phyloP scores from a whole-genome alignment of 2,888 invertebrate genomes.

The Aphidius colemani region DNA sequence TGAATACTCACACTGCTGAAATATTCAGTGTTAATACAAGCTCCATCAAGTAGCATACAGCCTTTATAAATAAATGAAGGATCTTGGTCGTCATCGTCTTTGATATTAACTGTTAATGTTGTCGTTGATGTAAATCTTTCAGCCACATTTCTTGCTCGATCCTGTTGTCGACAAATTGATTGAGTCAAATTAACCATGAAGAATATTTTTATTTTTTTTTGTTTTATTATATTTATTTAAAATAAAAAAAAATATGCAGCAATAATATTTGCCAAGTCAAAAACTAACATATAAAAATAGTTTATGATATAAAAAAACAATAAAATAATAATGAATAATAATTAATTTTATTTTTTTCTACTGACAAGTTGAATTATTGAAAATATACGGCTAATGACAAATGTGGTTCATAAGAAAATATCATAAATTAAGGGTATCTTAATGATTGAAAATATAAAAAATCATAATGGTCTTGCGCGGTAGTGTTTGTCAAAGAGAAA shows the following conservation, averaged over 20 bases:
- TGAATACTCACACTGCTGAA: constrained; percentile 72
- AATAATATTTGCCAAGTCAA: too few species aligned
- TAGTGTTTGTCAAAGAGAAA: not conserved
- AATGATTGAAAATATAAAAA: too few species aligned
- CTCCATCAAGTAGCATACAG: constrained; percentile 79
- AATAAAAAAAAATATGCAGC: not conserved
- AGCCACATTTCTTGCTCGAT: constrained; percentile 79
- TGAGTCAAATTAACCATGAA: constrained; percentile 17
- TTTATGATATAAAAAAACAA: too few species aligned
- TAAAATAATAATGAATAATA: not conserved
- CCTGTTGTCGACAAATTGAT: constrained; percentile 63
- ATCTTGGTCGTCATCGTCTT: constrained; percentile 89
- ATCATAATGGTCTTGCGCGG: too few species aligned
- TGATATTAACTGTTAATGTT: constrained; percentile 81
- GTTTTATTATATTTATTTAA: constrained; percentile 10
- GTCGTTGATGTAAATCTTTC: constrained; percentile 82
- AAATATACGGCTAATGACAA: too few species aligned
- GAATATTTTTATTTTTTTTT: constrained; percentile 4
- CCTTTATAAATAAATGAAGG: constrained; percentile 90
- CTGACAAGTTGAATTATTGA: not conserved
- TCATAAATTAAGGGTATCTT: not conserved
- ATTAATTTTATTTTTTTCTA: constrained; percentile 3
- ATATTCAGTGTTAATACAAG: constrained; percentile 88
- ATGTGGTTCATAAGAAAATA: not conserved
- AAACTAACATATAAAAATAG: too few species aligned